Percentiles rank a stretch among this genome's conserved stretches.
Conservation (phyloP, 2,113 vertebrate species). For the Chionomys nivalis region DNA sequence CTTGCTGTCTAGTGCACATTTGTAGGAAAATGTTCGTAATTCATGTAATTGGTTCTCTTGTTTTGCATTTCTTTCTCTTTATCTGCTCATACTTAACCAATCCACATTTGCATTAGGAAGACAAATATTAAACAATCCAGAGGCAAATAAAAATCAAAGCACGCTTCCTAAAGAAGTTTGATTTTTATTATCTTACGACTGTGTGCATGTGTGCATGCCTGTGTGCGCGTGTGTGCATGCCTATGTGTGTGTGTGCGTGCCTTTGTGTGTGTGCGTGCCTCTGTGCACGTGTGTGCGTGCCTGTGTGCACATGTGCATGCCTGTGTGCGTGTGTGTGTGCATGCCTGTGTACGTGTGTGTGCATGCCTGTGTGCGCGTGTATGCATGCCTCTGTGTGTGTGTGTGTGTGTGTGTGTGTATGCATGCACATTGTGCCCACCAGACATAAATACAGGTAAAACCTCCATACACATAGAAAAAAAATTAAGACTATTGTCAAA, state of each 20-base stretch:
- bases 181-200: background rate
- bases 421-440: background rate
- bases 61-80: conserved; percentile 62
- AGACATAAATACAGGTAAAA: background rate
- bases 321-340: too few relatives aligned
- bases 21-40: conserved; percentile 57
- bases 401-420: too few relatives aligned
- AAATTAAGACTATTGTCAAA: background rate
- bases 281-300: too few relatives aligned
- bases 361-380: too few relatives aligned
- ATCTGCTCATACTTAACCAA: conserved; percentile 63
- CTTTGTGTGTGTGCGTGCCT: too few relatives aligned
- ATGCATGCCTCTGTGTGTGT: too few relatives aligned
- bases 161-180: background rate
- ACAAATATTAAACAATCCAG: conserved; percentile 75
- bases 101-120: conserved; percentile 57
- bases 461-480: background rate
- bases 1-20: conserved; percentile 42
- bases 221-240: background rate
- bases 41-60: background rate
- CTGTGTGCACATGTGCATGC: too few relatives aligned
- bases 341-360: too few relatives aligned
- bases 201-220: background rate
- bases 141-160: conserved; percentile 61
- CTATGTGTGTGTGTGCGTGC: too few relatives aligned